A percentile compares a stretch with the other conserved stretches of the same genome.
These are phyloP conservation scores for Phoebastria nigripes DNA, from an alignment of 2,797 vertebrate genomes.

Conservation along the genomic window DNA sequence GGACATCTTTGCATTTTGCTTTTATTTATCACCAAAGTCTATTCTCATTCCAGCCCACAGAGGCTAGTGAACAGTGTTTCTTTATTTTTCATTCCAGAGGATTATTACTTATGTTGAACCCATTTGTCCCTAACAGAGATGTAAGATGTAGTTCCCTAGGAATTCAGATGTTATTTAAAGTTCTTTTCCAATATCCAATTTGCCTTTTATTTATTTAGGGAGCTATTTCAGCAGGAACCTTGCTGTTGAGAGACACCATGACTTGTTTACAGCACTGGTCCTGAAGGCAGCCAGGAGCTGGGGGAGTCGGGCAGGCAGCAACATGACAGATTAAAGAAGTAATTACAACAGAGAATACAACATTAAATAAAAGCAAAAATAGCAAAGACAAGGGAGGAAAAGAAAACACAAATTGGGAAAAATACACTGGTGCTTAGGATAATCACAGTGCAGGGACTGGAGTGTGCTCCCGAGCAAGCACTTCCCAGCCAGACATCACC, in stretches of 20 bases:
- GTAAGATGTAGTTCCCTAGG: slow-evolving; percentile 40
- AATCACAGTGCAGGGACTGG: not conserved
- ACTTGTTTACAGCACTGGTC: slow-evolving; percentile 7
- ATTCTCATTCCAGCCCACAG: not conserved
- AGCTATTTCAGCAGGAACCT: slow-evolving; percentile 39
- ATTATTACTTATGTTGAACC: slow-evolving; percentile 12
- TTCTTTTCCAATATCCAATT: slow-evolving; percentile 65
- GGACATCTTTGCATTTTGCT: not conserved
- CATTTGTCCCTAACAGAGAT: slow-evolving; percentile 45
- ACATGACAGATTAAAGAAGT: slow-evolving; percentile 26
- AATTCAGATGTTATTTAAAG: slow-evolving; percentile 67
- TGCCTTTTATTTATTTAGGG: slow-evolving; percentile 63
- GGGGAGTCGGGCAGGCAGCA: not conserved
- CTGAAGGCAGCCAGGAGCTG: not conserved
- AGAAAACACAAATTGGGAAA: slow-evolving; percentile 23
- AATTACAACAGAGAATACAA: slow-evolving; percentile 49
- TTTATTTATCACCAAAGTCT: not conserved
- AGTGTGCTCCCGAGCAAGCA: not conserved
- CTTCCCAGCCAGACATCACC: not conserved
- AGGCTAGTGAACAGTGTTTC: not conserved
- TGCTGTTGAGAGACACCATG: not conserved
- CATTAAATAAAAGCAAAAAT: slow-evolving; percentile 48
- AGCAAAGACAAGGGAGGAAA: slow-evolving; percentile 4
- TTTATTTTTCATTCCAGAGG: slow-evolving; percentile 21
- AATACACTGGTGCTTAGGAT: not conserved